phyloP scores from a whole-genome alignment of 2,113 vertebrate species.

The Corythornis madagascariensis region DNA sequence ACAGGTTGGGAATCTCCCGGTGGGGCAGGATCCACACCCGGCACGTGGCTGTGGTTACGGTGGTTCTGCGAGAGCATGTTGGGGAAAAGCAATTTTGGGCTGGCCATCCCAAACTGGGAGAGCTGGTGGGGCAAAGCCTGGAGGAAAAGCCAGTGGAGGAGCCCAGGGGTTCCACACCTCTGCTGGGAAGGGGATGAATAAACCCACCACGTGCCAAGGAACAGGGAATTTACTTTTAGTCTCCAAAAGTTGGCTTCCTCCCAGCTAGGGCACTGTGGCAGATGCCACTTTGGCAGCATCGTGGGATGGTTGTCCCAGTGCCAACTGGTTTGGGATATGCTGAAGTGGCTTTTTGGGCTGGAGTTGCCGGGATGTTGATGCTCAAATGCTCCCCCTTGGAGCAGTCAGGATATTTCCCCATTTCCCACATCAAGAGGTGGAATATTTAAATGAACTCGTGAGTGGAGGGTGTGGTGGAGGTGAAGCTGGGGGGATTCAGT shows the following conservation, averaged over 20 bases:
- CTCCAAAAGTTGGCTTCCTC: background rate
- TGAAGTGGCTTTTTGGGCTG: background rate
- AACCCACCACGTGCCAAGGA: fast-evolving
- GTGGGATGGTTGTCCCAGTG: background rate
- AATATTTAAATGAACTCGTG: background rate
- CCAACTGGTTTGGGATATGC: background rate
- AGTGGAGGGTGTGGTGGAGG: background rate
- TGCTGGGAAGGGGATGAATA: background rate
- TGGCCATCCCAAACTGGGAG: background rate
- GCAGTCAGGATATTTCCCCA: fast-evolving
- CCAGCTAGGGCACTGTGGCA: slow-evolving; percentile 32
- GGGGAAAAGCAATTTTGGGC: background rate
- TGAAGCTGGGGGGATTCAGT: background rate
- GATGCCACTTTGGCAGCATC: background rate
- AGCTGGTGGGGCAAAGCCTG: background rate
- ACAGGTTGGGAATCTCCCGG: background rate
- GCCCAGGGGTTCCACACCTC: background rate
- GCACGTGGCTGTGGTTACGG: background rate
- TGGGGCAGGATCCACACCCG: fast-evolving
- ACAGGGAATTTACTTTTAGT: background rate
- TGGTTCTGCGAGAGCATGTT: background rate
- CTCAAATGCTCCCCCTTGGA: fast-evolving
- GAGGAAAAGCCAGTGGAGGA: background rate
- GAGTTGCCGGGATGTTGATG: background rate
- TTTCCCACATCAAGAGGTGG: background rate